A percentile compares a stretch with the other conserved stretches of the same genome.
Evolutionary conservation across 2,797 vertebrate species (phyloP).

Genomic region (Eutrigla gurnardus): DNA sequence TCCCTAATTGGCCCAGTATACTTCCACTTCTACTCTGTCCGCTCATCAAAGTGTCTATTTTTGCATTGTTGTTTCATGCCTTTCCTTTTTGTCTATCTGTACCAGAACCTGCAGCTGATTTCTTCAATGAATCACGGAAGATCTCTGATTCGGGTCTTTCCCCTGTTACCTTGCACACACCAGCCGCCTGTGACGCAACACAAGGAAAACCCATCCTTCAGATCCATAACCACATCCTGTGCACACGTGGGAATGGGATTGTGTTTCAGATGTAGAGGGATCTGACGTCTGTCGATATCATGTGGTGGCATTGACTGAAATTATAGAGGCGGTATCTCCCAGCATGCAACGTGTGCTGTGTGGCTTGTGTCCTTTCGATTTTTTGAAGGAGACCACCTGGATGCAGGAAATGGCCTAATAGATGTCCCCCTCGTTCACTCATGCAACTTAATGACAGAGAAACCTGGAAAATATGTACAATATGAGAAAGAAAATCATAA

Average conservation of each 20-base stretch:
- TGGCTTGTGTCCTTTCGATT: conserved; percentile 63
- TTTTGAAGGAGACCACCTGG: conserved; percentile 57
- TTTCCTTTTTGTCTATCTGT: background rate
- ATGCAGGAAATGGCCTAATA: conserved; percentile 46
- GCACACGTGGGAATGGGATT: conserved; percentile 14
- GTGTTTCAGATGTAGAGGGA: conserved; percentile 39
- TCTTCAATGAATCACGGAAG: background rate
- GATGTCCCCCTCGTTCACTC: conserved; percentile 38
- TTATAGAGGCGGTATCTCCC: conserved; percentile 46
- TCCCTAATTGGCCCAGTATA: background rate
- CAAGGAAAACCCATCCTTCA: conserved; percentile 8
- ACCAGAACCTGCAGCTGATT: background rate
- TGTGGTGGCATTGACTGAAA: conserved; percentile 73
- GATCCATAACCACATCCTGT: conserved; percentile 25
- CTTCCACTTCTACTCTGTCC: background rate
- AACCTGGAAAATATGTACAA: background rate
- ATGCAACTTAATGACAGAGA: conserved; percentile 7
- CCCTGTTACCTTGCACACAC: background rate
- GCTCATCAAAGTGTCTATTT: background rate
- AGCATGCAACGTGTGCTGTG: conserved; percentile 3
- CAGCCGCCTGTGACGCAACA: background rate
- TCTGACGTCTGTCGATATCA: conserved; percentile 42
- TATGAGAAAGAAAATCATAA: conserved; percentile 1
- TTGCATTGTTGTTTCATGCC: background rate
- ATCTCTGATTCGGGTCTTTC: background rate